Evolutionary conservation across 2,888 invertebrate genomes (phyloP).

Genomic region (Tridacna gigas): DNA sequence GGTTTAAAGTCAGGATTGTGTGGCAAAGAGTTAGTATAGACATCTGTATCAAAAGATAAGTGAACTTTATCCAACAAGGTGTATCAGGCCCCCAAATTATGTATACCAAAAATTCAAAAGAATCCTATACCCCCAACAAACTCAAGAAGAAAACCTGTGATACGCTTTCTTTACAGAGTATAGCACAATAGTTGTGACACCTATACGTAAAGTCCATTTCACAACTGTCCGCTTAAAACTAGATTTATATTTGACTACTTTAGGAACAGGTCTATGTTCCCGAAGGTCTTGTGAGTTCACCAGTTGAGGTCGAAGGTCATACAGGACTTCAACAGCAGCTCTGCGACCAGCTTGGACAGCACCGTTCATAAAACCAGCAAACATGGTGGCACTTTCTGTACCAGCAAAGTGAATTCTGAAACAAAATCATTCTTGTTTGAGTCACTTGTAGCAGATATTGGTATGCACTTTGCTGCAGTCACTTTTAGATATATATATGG

Average conservation of each 20-base stretch:
- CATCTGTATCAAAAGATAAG: too few relatives aligned
- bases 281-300: slow-evolving; percentile 70
- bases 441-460: too few relatives aligned
- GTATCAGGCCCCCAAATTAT: too few relatives aligned
- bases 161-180: slow-evolving; percentile 38
- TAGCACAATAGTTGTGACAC: slow-evolving; percentile 35
- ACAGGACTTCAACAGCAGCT: slow-evolving; percentile 82
- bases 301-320: slow-evolving; percentile 74
- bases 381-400: slow-evolving; percentile 83
- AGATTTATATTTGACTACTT: neutral
- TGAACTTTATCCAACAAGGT: too few relatives aligned
- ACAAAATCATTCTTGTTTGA: neutral
- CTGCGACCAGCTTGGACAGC: slow-evolving; percentile 83
- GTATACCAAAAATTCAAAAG: neutral
- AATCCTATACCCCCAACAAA: neutral
- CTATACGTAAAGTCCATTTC: slow-evolving; percentile 54
- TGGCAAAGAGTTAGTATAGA: too few relatives aligned
- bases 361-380: slow-evolving; percentile 84
- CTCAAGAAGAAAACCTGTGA: neutral
- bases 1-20: too few relatives aligned
- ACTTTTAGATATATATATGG: too few relatives aligned
- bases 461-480: too few relatives aligned
- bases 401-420: slow-evolving; percentile 83
- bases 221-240: slow-evolving; percentile 33
- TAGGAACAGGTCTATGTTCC: slow-evolving; percentile 33